Base-by-base conservation (phyloP, 1,140 invertebrate genomes). In the Ectropis grisescens region DNA sequence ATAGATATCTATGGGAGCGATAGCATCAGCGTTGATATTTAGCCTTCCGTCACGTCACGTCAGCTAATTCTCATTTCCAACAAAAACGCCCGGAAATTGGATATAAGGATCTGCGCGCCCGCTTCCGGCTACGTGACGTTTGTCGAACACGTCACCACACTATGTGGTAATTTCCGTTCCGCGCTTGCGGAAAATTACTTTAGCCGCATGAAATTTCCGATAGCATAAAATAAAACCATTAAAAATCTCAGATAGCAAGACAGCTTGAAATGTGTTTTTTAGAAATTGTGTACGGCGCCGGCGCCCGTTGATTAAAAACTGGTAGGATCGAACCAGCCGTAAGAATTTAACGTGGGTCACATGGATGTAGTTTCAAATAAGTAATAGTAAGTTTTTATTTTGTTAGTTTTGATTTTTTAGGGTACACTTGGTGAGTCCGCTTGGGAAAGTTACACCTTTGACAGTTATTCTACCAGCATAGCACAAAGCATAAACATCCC, bases 61-160 rank as follows among this genome's bases (percentile, higher is more conserved):
- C 71, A 72, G 70, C 70, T 80, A 80, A 80, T 80, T 78, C 72
- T 59, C 64, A 64, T 67, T 74, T 68, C 61, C 65, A 70, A 78
- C 76, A 81, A 81, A 76, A 81, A 78, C 68, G 58, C 11, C 67
- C 67, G 76, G 76, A 81, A 81, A 81, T 81, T 81, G 72, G 76
- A 81, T 78, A 78, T 78, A 81, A 81, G 76, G 76, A 81, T 81
- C 72, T 81, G 67, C 62, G 57, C 61, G 62, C 55, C 52, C 45
- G 68, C 61, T 66, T 75, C 70, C 75, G 75, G 68, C 68, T 80
- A 78, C 76, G 76, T 78, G 76, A 78, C 76, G 72, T 71, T 72
- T 81, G 72, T 78, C 72, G 72, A 81, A 78, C 75, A 78, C 65
- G 72, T 81, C 75, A 81, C 66, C 70, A 68, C 68, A 75, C 72